These are phyloP conservation scores for Rotaria magnacalcarata DNA, from an alignment of 2,888 invertebrate genomes.

Conservation along the genomic window DNA sequence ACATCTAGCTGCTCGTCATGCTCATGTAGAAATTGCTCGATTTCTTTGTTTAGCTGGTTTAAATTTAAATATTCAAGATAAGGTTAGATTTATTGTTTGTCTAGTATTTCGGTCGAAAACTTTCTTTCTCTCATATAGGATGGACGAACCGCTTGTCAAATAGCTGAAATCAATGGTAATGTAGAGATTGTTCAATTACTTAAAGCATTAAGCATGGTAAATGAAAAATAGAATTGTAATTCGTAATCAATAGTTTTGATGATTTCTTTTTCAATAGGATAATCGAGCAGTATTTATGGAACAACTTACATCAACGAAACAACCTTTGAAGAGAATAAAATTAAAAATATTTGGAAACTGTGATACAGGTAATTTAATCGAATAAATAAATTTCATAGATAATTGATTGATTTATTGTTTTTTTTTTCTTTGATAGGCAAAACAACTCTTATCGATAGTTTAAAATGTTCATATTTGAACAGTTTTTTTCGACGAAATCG, in stretches of 20 bases:
- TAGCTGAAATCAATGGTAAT: constrained; percentile 72
- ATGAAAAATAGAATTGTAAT: constrained; percentile 48
- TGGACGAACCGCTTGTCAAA: constrained; percentile 71
- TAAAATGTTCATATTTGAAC: constrained; percentile 67
- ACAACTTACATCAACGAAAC: constrained; percentile 65
- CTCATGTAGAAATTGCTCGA: constrained; percentile 67
- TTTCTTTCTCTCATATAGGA: constrained; percentile 57
- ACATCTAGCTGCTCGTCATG: constrained; percentile 42
- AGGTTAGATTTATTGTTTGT: not conserved
- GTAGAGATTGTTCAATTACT: constrained; percentile 69
- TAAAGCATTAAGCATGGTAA: constrained; percentile 66
- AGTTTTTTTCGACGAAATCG: constrained; percentile 48
- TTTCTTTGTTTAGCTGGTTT: constrained; percentile 67
- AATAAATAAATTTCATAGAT: not conserved
- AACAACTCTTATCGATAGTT: constrained; percentile 67
- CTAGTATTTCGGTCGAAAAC: too few relatives aligned
- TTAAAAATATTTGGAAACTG: constrained; percentile 70
- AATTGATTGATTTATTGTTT: too few relatives aligned
- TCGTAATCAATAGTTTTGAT: too few relatives aligned
- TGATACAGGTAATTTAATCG: constrained; percentile 64
- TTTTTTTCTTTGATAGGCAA: constrained; percentile 57
- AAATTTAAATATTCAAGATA: constrained; percentile 39
- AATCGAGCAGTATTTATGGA: constrained; percentile 63
- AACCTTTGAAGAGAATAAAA: constrained; percentile 64
- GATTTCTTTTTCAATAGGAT: constrained; percentile 50